A percentile compares a stretch with the other conserved stretches of the same genome.
These are phyloP conservation scores for Cyprinodon tularosa DNA, from an alignment of 2,113 vertebrate species.

Conservation along the genomic window DNA sequence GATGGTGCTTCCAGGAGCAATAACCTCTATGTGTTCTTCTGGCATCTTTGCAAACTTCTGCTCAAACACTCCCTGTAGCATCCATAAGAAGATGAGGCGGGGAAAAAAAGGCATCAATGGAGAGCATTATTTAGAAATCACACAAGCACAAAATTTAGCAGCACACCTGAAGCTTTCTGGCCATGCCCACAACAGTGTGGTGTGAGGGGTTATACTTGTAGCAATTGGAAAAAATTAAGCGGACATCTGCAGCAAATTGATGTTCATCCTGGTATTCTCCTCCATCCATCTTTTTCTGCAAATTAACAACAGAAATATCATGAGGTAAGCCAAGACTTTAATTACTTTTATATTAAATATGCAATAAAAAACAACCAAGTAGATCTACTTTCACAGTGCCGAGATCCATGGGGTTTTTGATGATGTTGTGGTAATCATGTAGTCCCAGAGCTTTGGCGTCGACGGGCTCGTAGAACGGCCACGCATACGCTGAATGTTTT, in stretches of 20 bases:
- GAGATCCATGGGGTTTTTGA: conserved; percentile 99
- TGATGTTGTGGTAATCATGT: conserved; percentile 95
- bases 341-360: too few relatives aligned
- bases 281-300: conserved; percentile 91
- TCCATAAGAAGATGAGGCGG: background rate
- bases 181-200: conserved; percentile 90
- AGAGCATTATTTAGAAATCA: background rate
- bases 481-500: conserved; percentile 90
- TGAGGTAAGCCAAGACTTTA: background rate
- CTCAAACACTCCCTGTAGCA: conserved; percentile 91
- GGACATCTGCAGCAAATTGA: conserved; percentile 90
- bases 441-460: conserved; percentile 91
- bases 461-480: conserved; percentile 98
- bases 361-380: background rate
- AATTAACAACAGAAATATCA: conserved; percentile 20
- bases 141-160: background rate
- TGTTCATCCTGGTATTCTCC: conserved; percentile 91
- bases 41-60: conserved; percentile 96
- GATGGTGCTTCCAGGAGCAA: conserved; percentile 48
- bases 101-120: background rate
- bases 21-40: conserved; percentile 82
- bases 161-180: conserved; percentile 92
- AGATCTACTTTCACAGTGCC: conserved; percentile 89
- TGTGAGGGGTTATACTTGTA: conserved; percentile 98
- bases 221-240: conserved; percentile 98